Conservation (phyloP, 1,140 invertebrate genomes). For the Diorhabda carinulata region DNA sequence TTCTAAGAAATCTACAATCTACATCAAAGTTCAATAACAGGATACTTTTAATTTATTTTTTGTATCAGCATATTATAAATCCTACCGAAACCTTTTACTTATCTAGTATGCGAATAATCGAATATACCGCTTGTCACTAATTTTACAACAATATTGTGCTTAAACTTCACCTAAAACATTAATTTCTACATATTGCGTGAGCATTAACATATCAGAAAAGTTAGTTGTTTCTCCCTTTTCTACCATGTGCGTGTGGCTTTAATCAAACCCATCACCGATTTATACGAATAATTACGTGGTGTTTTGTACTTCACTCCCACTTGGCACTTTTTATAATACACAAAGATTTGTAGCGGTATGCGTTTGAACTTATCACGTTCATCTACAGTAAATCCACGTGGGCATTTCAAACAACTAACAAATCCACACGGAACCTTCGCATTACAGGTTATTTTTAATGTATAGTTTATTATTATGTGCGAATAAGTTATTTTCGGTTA, state of each 20-base stretch:
- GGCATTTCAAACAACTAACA: neutral
- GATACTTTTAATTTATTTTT: no score
- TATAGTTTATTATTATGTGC: no score
- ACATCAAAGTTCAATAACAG: no score
- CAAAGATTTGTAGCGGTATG: neutral
- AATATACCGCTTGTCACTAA: no score
- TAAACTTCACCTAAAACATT: no score
- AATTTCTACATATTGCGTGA: neutral
- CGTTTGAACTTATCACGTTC: neutral
- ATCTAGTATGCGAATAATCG: no score
- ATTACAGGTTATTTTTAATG: no score
- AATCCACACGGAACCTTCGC: neutral
- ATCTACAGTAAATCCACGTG: neutral
- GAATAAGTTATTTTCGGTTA: no score
- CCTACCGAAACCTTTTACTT: no score
- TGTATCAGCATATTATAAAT: no score
- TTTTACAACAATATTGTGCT: no score
- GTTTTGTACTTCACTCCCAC: neutral
- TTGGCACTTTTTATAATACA: conserved; percentile 2
- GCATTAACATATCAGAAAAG: neutral
- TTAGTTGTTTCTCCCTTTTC: neutral
- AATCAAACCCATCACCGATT: neutral
- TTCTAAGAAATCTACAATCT: no score
- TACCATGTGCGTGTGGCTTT: neutral
- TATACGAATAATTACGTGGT: neutral